These are phyloP conservation scores for Mungos mungo DNA, from an alignment of 2,113 vertebrate species.

Conservation along the genomic window DNA sequence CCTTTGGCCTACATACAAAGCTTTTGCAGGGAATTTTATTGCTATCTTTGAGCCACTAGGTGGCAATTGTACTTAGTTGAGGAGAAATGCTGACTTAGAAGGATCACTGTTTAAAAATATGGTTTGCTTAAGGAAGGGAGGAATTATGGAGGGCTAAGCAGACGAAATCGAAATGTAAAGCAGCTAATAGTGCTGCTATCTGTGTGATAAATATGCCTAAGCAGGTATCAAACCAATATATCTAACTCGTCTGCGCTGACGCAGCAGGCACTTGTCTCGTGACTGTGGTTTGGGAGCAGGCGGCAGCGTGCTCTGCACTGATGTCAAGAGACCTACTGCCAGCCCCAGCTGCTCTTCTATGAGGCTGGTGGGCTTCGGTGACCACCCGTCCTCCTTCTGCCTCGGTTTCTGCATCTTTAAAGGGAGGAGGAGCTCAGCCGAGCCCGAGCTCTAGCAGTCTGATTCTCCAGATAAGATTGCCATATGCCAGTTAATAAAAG, in stretches of 20 bases:
- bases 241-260: background rate
- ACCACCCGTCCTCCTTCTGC: background rate
- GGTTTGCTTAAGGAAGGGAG: background rate
- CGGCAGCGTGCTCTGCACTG: background rate
- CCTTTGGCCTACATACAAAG: conserved; percentile 16
- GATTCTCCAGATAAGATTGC: background rate
- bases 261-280: background rate
- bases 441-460: background rate
- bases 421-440: background rate
- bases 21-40: conserved; percentile 8
- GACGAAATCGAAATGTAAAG: conserved; percentile 27
- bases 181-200: background rate
- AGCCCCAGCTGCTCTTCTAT: background rate
- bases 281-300: background rate
- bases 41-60: conserved; percentile 49
- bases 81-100: conserved; percentile 33
- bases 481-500: background rate
- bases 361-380: background rate
- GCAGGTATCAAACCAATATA: background rate
- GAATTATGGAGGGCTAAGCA: background rate
- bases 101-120: background rate
- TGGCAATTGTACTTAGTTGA: conserved; percentile 46
- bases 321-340: background rate
- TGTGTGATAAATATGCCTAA: background rate
- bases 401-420: background rate